phyloP scores from a whole-genome alignment of 1,140 invertebrate species.

The Cydia splendana region DNA sequence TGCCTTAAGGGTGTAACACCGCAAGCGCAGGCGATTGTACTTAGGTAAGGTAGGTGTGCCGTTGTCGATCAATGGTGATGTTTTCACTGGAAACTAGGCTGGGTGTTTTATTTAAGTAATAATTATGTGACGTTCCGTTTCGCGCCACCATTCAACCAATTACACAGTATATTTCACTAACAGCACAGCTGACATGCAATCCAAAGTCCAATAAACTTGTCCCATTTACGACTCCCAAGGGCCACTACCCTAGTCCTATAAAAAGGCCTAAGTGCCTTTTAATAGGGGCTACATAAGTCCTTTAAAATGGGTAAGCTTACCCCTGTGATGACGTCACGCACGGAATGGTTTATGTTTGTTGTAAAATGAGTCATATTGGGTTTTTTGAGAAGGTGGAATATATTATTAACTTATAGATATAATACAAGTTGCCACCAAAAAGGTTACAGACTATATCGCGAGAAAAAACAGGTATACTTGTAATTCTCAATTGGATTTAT shows the following conservation, averaged over 20 bases:
- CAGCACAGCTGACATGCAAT: constrained; percentile 14
- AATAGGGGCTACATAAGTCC: background rate
- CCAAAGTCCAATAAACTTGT: constrained; percentile 26
- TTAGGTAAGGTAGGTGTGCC: too few species aligned
- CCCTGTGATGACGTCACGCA: constrained; percentile 17
- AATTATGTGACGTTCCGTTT: background rate
- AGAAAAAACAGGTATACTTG: too few species aligned
- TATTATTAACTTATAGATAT: too few species aligned
- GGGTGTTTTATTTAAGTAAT: background rate
- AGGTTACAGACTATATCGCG: too few species aligned
- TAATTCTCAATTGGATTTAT: too few species aligned
- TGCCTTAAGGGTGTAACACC: too few species aligned
- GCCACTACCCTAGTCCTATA: background rate
- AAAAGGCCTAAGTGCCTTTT: background rate
- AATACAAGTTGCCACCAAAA: too few species aligned
- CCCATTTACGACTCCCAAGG: constrained; percentile 28
- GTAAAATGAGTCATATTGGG: constrained; percentile 23
- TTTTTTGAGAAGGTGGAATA: background rate
- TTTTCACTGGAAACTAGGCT: too few species aligned
- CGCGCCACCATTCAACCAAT: background rate
- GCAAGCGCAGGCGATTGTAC: too few species aligned
- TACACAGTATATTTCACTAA: constrained; percentile 10
- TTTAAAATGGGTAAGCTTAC: background rate
- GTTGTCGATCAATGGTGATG: too few species aligned
- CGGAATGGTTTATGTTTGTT: constrained; percentile 7